Evolutionary conservation across 2,113 vertebrate species (phyloP).

Genomic region (Butorides virescens): DNA sequence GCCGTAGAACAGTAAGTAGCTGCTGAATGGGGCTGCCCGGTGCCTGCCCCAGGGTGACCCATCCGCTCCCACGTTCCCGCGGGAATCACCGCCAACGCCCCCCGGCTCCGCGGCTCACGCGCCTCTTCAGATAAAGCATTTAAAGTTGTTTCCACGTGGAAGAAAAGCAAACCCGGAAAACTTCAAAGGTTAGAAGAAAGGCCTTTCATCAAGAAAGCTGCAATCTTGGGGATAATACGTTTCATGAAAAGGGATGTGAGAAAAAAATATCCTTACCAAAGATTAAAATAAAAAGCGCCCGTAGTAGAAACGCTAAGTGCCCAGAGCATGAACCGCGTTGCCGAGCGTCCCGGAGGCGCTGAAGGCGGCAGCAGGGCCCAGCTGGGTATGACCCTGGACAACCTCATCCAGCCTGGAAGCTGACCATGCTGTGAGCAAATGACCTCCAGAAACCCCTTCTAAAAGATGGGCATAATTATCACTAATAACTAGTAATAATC

Average conservation of each 20-base stretch:
- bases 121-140: not conserved
- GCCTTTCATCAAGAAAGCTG: not conserved
- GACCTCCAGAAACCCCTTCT: not conserved
- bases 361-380: not conserved
- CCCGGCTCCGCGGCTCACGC: not conserved
- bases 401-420: not conserved
- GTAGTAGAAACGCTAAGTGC: not conserved
- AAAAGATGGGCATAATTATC: not conserved
- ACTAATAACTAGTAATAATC: not conserved
- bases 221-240: not conserved
- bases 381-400: not conserved
- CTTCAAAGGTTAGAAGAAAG: not conserved
- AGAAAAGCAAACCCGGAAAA: not conserved
- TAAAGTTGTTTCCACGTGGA: not conserved
- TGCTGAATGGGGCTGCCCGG: conserved; percentile 35
- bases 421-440: not conserved
- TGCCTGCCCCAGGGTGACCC: conserved; percentile 39
- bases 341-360: not conserved
- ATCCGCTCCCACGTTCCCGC: not conserved
- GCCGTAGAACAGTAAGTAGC: conserved; percentile 24
- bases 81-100: not conserved
- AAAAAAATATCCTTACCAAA: not conserved
- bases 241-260: not conserved
- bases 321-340: not conserved
- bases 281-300: not conserved